Conservation (phyloP, 2,797 vertebrate species). For the Anas flavirostris region DNA sequence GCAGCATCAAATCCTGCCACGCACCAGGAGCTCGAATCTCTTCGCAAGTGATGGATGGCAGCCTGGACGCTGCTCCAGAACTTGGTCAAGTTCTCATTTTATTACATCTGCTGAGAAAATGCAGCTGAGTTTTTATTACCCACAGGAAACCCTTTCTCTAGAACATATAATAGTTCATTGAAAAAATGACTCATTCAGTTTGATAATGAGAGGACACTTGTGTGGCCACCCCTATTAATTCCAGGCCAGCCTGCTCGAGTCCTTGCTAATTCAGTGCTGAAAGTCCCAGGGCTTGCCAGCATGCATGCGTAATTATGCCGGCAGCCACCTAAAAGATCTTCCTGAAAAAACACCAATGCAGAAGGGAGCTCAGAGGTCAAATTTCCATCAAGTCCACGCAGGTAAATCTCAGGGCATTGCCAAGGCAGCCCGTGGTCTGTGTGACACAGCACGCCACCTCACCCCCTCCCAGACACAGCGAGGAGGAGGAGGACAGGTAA, state of each 20-base stretch:
- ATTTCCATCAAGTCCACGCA: background rate
- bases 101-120: slow-evolving; percentile 4
- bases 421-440: background rate
- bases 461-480: background rate
- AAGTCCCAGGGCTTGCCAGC: background rate
- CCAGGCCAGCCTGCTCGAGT: background rate
- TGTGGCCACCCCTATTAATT: background rate
- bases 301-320: background rate
- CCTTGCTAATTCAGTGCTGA: background rate
- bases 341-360: background rate
- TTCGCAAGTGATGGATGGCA: rapidly evolving
- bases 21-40: background rate
- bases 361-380: background rate
- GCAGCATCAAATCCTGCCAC: background rate
- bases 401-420: background rate
- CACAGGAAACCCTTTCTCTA: background rate
- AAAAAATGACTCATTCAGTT: background rate
- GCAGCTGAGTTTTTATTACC: slow-evolving; percentile 1
- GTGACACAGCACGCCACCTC: background rate
- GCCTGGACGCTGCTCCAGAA: background rate
- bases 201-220: background rate
- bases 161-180: background rate
- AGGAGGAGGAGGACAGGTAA: background rate
- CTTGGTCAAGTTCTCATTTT: background rate
- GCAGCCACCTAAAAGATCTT: background rate